Base-by-base conservation (phyloP, 2,113 vertebrate species). In the Zeus faber region DNA sequence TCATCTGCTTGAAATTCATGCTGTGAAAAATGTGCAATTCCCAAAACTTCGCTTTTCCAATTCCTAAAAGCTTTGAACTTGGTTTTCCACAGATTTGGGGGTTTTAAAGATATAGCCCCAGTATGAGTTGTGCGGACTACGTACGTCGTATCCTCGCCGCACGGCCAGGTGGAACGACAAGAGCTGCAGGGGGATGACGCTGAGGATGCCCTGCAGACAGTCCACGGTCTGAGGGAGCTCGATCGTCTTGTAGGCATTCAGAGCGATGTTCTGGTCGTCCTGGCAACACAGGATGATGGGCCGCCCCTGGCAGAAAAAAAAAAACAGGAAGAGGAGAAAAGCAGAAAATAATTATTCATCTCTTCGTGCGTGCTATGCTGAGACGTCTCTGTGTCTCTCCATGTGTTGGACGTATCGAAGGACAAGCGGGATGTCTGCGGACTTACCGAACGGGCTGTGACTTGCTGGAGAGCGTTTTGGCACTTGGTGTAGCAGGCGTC, bases 91-190 rank as follows among this genome's bases (percentile, higher is more conserved):
- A n/a, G n/a, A n/a, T n/a, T n/a, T n/a, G n/a, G n/a, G n/a, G n/a
- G n/a, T n/a, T n/a, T n/a, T n/a, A n/a, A n/a, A n/a, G n/a, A n/a
- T n/a, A n/a, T n/a, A n/a, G n/a, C n/a, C n/a, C n/a, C n/a, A n/a
- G n/a, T n/a, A n/a, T n/a, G n/a, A n/a, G n/a, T n/a, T n/a, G 50
- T 53, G 21, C 40, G 8, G 23, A 47, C 9, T 58, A 88, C 95
- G 65, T 89, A 98, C 96, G 1, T 98, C 95, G 11, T 90, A 97
- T 89, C 95, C 95, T 78, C 96, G 85, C 72, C 96, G 91, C 31
- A 97, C 95, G 17, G 96, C 96, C 87, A 98, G 85, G 86, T 98
- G 96, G 83, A 98, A 98, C 3, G 96, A 98, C 29, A 98, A 71
- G 37, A 98, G 86, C 84, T 98, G 95, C 39, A 98, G 87, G 1